Conservation (phyloP, 2,797 vertebrate genomes). For the Saxicola maurus region DNA sequence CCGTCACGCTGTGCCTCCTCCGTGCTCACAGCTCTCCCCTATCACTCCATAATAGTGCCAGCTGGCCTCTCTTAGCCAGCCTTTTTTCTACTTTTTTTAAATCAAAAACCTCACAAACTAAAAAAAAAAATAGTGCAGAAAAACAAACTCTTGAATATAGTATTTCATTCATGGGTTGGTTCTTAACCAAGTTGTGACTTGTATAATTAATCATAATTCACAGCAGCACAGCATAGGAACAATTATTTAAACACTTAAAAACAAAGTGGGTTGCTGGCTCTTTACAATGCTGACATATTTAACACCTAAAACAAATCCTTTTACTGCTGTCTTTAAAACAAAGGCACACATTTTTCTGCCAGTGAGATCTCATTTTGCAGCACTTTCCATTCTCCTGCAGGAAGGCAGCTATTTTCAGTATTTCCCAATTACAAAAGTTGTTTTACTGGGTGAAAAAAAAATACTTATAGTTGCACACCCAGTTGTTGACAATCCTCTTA, state of each 20-base stretch:
- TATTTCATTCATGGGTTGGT: neutral
- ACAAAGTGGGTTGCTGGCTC: conserved; percentile 11
- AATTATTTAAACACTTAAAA: conserved; percentile 36
- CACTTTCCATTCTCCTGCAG: neutral
- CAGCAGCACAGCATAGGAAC: neutral
- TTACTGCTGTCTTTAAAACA: conserved; percentile 39
- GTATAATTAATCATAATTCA: conserved; percentile 22
- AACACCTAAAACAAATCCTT: conserved; percentile 39
- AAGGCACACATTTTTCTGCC: neutral
- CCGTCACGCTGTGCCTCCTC: conserved; percentile 24
- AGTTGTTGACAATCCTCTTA: neutral
- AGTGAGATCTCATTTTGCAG: neutral
- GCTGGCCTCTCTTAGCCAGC: neutral
- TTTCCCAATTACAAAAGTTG: neutral
- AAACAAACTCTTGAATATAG: neutral
- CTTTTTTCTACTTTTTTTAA: neutral
- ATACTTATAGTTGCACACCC: neutral
- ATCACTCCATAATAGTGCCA: conserved; percentile 31
- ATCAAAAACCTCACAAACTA: neutral
- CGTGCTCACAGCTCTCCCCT: neutral
- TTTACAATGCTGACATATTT: conserved; percentile 34
- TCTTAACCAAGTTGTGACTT: conserved; percentile 4
- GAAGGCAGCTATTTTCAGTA: neutral
- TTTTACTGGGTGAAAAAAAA: neutral
- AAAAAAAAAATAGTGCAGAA: neutral